Conservation (phyloP, 2,113 vertebrate genomes). For the Neotragus pygmaeus region DNA sequence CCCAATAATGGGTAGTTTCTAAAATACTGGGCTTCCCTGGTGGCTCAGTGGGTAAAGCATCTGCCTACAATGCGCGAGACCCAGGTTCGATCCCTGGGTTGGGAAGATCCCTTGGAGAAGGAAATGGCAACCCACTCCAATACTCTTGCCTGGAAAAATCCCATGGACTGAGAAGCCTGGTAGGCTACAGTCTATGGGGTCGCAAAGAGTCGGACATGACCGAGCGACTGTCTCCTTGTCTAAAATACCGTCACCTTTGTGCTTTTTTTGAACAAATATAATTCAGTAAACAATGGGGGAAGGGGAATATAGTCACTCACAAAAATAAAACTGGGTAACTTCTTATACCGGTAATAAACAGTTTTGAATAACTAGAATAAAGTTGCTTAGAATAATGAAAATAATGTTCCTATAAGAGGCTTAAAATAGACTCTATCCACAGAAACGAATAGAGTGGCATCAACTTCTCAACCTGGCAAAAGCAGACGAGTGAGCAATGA, state of each 20-base stretch:
- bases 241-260: not conserved
- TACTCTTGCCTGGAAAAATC: too few species aligned
- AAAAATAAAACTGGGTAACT: not conserved
- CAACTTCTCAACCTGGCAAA: not conserved
- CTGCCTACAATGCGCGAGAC: too few species aligned
- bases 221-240: too few species aligned
- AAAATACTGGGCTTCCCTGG: too few species aligned
- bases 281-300: not conserved
- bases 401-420: not conserved
- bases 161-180: too few species aligned
- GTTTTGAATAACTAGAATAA: conserved; percentile 10
- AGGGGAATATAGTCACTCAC: not conserved
- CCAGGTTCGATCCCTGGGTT: too few species aligned
- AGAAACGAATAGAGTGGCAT: not conserved
- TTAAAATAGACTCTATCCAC: not conserved
- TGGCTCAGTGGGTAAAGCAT: too few species aligned
- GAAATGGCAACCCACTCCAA: too few species aligned
- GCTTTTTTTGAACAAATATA: not conserved
- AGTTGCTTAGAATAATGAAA: not conserved
- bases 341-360: not conserved
- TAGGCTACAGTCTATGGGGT: too few species aligned
- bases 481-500: not conserved
- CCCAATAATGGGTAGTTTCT: not conserved
- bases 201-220: too few species aligned
- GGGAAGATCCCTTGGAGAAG: too few species aligned